Evolutionary conservation across 2,888 invertebrate genomes (phyloP).

Genomic region (Lamellibrachia columna): DNA sequence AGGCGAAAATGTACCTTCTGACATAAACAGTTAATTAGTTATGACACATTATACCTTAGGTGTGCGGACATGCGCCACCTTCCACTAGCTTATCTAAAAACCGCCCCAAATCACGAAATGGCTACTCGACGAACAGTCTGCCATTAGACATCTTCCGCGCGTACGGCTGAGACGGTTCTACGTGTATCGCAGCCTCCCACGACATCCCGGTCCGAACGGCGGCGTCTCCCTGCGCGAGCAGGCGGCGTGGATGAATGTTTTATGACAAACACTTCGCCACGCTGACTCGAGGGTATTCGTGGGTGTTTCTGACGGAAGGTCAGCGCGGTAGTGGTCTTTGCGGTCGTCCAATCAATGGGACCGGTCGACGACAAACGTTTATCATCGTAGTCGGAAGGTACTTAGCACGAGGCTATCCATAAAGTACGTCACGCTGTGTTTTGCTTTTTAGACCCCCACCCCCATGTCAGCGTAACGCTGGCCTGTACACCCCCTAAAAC

Average conservation of each 20-base stretch:
- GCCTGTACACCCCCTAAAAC: too few relatives aligned
- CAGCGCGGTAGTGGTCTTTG: neutral
- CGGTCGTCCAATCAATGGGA: neutral
- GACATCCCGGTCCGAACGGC: neutral
- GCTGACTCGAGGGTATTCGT: neutral
- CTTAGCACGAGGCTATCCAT: neutral
- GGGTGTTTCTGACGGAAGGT: constrained; percentile 7
- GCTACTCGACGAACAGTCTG: neutral
- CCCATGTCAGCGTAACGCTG: too few relatives aligned
- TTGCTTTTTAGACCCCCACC: too few relatives aligned
- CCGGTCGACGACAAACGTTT: neutral
- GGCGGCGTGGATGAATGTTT: neutral
- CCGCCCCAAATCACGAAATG: neutral
- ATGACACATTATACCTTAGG: too few relatives aligned
- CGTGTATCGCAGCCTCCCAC: neutral
- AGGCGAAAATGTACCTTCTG: too few relatives aligned
- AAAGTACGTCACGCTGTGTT: too few relatives aligned
- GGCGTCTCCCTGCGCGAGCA: neutral
- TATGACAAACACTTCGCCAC: neutral
- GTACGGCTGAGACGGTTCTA: neutral
- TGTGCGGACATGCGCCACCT: too few relatives aligned
- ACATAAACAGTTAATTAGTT: too few relatives aligned
- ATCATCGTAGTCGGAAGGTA: neutral
- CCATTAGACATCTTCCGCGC: neutral
- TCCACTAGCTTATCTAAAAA: neutral